Base-by-base conservation (phyloP, 2,888 invertebrate genomes). In the Laothoe populi region DNA sequence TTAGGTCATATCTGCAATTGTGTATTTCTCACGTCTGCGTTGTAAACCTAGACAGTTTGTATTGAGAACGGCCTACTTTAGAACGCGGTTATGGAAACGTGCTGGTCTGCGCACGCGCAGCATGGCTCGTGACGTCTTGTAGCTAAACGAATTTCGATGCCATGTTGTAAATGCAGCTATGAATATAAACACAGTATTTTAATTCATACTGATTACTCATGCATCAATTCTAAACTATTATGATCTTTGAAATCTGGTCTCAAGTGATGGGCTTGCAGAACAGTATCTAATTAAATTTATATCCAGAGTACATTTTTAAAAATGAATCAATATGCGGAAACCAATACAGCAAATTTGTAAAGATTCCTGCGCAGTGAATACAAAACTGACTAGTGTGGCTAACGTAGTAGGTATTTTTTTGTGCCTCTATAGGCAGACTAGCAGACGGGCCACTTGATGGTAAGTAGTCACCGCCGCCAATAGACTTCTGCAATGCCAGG, bases 61-160 rank as follows among this genome's bases (percentile, higher is more conserved):
- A 31, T 49, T 53, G 31, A 53, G 57, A 65, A 38, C 63, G 67
- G 42, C 67, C 69, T 60, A 69, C 63, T 66, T 66, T 59, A 38
- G 53, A 63, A 59, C 60, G 64, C 66, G 64, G 66, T 68, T 66
- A 64, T 63, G 64, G 65, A 64, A 67, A 61, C 49, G 49, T 62
- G 64, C 59, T 49, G 60, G 48, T 44, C 24, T 19, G 60, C 60
- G 69, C 65, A 61, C 63, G 66, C 65, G 61, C 60, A 59, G 67
- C 44, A 62, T 64, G 64, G 62, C 38, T 67, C 71, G 70, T 71
- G 70, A 70, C 64, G 61, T 49, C 59, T 5, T 10, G 19, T 46
- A 11, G 21, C 64, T 63, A 44, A 64, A 48, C 31, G n/a, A 49
- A 48, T 62, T 42, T 62, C 46, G 42, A 21, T 61, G 26, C 24